Percentiles rank a stretch among this genome's conserved stretches.
phyloP scores from a whole-genome alignment of 2,797 vertebrate species.

The Dicrostonyx torquatus region DNA sequence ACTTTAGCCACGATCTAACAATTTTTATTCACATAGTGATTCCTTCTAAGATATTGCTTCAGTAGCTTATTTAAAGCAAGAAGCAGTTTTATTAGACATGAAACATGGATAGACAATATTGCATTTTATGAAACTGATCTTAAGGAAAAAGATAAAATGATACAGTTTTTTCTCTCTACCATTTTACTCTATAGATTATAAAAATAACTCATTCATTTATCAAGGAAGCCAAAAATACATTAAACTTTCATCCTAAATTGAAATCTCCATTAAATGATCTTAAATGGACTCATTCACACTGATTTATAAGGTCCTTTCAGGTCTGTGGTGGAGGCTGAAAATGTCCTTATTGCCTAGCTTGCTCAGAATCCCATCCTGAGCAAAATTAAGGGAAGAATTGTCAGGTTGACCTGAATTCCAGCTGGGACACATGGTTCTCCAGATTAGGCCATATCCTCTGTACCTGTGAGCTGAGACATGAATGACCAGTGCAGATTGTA shows the following conservation, averaged over 20 bases:
- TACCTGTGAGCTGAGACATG: neutral
- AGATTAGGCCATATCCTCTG: neutral
- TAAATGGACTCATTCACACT: neutral
- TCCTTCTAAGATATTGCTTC: neutral
- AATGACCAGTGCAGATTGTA: neutral
- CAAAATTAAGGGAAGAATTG: neutral
- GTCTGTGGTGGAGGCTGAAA: neutral
- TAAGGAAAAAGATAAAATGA: constrained; percentile 24
- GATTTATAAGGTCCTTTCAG: neutral
- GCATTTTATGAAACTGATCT: neutral
- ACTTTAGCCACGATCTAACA: neutral
- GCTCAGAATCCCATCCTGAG: neutral
- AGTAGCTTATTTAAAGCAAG: constrained; percentile 12
- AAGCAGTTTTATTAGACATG: neutral
- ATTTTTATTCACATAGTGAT: neutral
- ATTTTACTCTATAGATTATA: neutral
- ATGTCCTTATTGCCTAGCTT: neutral
- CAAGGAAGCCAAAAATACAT: constrained; percentile 34
- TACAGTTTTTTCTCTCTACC: neutral
- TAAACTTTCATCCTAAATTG: constrained; percentile 41
- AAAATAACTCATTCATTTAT: constrained; percentile 26
- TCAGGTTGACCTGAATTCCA: neutral
- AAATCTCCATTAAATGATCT: neutral
- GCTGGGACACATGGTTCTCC: neutral
- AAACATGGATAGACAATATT: neutral